Evolutionary conservation across 2,113 vertebrate species (phyloP), one percentile per base, ranked within the genome.

Genomic region (Lucifuga dentata): DNA sequence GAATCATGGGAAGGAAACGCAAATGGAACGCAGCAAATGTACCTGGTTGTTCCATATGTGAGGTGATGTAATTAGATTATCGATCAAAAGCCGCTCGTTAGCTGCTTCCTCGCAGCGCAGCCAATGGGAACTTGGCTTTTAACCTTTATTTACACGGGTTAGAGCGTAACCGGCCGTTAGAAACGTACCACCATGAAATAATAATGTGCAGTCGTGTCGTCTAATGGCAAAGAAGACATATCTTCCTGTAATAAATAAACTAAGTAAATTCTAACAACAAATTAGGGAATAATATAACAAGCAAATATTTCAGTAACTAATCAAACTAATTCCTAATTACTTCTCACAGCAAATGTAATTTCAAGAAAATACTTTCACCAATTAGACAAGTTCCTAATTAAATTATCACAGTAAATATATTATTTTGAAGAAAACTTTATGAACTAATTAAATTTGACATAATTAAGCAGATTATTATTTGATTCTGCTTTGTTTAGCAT

Each of bases 281-380:
- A 74, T 59, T 44, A 68, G 17, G 7, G 8, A 32, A 46, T 4
- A n/a, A 36, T 51, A 57, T 41, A 50, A 36, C 17, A 58, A 68
- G 33, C 59, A 70, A 73, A 76, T 46, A 79, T 43, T 46, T 36
- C 11, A 77, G 57, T 59, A 58, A 55, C 63, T 55, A 65, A 78
- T 62, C 67, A 26, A 68, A 58, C 57, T n/a, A 41, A 73, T 69
- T 78, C 55, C 58, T 73, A 67, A 84, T 84, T 76, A 70, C 50
- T 13, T 73, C 48, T 29, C 73, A 67, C 60, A 71, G 44, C 46
- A 76, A 62, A 58, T 52, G 44, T 75, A 11, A 80, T 80, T 68
- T 58, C 48, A 49, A 36, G 51, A 44, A 24, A 68, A 55, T 40
- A 64, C 20, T 69, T 73, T 67, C 53, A 51, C 38, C 49, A 56